Evolutionary conservation across 1,140 invertebrate species (phyloP).

Genomic region (Drosophila sp.): DNA sequence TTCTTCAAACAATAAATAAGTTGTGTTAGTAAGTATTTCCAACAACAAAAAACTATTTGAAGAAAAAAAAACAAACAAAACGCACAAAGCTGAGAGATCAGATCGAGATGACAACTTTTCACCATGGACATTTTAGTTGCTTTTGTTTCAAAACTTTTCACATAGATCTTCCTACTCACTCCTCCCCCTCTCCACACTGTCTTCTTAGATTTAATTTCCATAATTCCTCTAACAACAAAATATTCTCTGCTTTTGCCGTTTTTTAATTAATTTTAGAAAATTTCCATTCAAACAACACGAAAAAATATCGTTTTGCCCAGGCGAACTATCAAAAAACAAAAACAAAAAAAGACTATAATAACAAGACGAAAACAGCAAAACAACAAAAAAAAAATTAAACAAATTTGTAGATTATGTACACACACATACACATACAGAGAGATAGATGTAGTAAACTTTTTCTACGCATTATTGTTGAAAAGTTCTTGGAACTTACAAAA

Average conservation of each 20-base stretch:
- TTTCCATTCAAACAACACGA: slow-evolving; percentile 37
- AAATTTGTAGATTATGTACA: slow-evolving; percentile 68
- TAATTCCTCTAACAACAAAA: background rate
- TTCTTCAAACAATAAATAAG: too few relatives aligned
- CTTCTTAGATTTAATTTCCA: background rate
- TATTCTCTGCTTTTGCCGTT: background rate
- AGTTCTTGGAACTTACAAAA: slow-evolving; percentile 44
- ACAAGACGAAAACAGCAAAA: slow-evolving; percentile 30
- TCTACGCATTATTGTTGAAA: slow-evolving; percentile 63
- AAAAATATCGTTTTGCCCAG: slow-evolving; percentile 17
- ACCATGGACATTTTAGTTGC: too few relatives aligned
- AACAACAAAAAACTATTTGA: too few relatives aligned
- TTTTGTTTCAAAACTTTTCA: too few relatives aligned
- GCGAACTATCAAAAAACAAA: slow-evolving; percentile 50
- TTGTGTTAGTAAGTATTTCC: too few relatives aligned
- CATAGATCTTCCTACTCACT: too few relatives aligned
- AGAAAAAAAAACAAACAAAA: background rate
- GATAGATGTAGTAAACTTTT: slow-evolving; percentile 45
- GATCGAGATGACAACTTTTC: too few relatives aligned
- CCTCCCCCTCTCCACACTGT: too few relatives aligned
- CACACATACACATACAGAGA: slow-evolving; percentile 21
- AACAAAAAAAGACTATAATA: slow-evolving; percentile 55
- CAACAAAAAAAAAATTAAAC: slow-evolving; percentile 45
- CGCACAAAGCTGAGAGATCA: too few relatives aligned
- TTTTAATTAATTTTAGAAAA: slow-evolving; percentile 37